Conservation (phyloP, 2,888 invertebrate genomes). For the Hydraecia micacea region DNA sequence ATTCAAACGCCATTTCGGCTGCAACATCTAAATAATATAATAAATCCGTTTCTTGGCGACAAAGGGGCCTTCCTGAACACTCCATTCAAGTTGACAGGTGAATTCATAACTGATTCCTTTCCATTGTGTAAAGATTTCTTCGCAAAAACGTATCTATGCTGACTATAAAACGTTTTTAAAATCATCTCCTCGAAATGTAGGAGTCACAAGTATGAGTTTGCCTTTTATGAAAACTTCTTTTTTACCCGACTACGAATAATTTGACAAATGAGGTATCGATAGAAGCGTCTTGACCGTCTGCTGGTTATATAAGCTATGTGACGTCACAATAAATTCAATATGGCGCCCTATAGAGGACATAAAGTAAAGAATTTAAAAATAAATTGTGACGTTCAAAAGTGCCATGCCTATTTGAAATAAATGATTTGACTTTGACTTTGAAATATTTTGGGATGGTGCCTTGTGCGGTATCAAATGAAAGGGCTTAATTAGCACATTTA, state of each 20-base stretch:
- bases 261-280: neutral
- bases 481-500: too few relatives aligned
- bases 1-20: conserved; percentile 51
- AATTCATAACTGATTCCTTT: conserved; percentile 70
- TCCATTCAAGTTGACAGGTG: conserved; percentile 69
- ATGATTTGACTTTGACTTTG: too few relatives aligned
- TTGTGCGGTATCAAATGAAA: too few relatives aligned
- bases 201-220: neutral
- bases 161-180: conserved; percentile 43
- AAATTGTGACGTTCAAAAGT: too few relatives aligned
- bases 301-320: too few relatives aligned
- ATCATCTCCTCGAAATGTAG: conserved; percentile 14
- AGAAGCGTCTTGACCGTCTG: neutral
- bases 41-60: conserved; percentile 70
- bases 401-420: too few relatives aligned
- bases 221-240: neutral
- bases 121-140: conserved; percentile 68
- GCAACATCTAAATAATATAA: conserved; percentile 69
- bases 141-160: conserved; percentile 39
- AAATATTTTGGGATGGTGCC: too few relatives aligned
- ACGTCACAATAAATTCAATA: too few relatives aligned
- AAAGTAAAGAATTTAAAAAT: too few relatives aligned
- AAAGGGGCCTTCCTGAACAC: conserved; percentile 66
- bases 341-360: too few relatives aligned
- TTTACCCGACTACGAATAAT: too few relatives aligned